Evolutionary conservation across 2,797 vertebrate genomes (phyloP).

Genomic region (Bucorvus abyssinicus): DNA sequence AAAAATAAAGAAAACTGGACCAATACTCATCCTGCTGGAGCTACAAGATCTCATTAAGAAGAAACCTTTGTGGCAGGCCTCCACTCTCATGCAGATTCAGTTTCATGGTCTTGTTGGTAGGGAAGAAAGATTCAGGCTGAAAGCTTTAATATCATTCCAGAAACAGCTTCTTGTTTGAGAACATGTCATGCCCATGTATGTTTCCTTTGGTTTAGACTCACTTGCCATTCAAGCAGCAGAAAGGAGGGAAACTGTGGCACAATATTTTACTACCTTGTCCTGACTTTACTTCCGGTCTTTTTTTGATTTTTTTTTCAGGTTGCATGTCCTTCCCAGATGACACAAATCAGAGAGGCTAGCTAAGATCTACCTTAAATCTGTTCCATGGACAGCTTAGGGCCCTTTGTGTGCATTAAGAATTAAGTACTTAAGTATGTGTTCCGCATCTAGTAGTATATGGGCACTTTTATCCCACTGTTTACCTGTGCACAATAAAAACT

Average conservation of each 20-base stretch:
- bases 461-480: background rate
- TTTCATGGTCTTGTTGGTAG: background rate
- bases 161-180: background rate
- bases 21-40: fast-evolving
- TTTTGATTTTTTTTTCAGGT: background rate
- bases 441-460: background rate
- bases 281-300: background rate
- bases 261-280: background rate
- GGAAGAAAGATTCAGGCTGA: background rate
- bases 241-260: background rate
- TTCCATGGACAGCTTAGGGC: background rate
- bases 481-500: background rate
- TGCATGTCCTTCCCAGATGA: background rate
- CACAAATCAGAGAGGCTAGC: background rate
- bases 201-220: background rate
- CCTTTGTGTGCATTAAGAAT: fast-evolving
- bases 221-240: fast-evolving
- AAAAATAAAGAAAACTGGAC: background rate
- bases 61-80: background rate
- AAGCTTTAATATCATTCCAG: background rate
- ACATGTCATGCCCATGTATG: fast-evolving
- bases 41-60: background rate
- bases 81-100: background rate
- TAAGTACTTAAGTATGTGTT: background rate
- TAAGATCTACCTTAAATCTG: background rate